Evolutionary conservation across 1,140 invertebrate species (phyloP), one percentile per base, ranked within the genome.

Genomic region (Whitmania pigra): DNA sequence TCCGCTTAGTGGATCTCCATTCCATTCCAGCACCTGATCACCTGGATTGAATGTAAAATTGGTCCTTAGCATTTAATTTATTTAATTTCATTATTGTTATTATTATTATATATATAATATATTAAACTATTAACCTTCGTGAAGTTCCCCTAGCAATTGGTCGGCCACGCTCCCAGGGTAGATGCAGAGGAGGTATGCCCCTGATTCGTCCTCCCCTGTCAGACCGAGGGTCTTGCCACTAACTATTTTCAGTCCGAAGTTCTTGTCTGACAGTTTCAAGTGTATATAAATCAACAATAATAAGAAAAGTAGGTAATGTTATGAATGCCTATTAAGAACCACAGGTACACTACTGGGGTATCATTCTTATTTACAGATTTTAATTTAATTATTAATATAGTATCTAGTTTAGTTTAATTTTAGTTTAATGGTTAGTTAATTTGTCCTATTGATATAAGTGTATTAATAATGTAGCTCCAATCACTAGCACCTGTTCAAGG

Each of bases 1-100:
- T 5, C 85, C 85, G 25, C 82, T 83, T 36, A 88, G 78, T 67
- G 83, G 79, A 22, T 86, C 79, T 7, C 87, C 87, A 77, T 88
- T 88, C 86, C 87, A 88, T 78, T 88, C 87, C 15, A 88, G 76
- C n/a, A 88, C 85, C 78, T 87, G 86, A 78, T 88, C 87, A 69
- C 87, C 86, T 87, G 75, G 11, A 80, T 27, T 68, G 25, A 36
- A 25, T 63, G 11, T 2, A 6, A 15, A 25, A 63, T 25, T 63
- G 1, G 29, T 1, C 9, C 4, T 63, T 22, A 63, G 22, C 5
- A 15, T 25, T 0, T 31, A 63, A 18, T 31, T 25, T 13, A 25
- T 36, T 36, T 36, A 6, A 3, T 36, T 36, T 36, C 15, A 49
- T 15, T 49, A 49, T 49, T 49, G 13, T 49, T 17, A 11, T 36